phyloP scores from a whole-genome alignment of 2,888 invertebrate species.

The Crioceris asparagi region DNA sequence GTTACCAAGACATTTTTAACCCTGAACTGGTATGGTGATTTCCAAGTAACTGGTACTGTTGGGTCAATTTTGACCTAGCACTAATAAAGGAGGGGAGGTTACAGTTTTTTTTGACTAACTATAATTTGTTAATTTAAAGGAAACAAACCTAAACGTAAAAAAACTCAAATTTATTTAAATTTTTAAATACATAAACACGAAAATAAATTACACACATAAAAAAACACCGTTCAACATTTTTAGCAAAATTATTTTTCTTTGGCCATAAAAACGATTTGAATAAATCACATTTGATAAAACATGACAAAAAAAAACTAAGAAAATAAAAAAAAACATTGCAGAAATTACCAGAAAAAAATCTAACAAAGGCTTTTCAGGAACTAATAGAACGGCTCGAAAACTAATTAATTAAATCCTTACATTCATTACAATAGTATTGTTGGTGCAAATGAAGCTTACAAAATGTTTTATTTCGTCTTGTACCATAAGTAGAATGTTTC shows the following conservation, averaged over 20 bases:
- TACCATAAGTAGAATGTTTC: neutral
- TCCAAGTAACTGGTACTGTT: constrained; percentile 2
- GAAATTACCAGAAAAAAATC: neutral
- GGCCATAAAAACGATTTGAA: too few species aligned
- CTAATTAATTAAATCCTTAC: too few species aligned
- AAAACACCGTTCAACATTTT: constrained; percentile 1
- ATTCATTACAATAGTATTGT: too few species aligned
- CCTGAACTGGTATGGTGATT: constrained; percentile 1
- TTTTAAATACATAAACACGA: constrained; percentile 1
- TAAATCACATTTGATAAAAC: constrained; percentile 2
- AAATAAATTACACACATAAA: neutral
- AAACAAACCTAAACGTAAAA: too few species aligned
- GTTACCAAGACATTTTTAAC: too few species aligned
- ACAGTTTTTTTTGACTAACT: constrained; percentile 2
- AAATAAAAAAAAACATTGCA: constrained; percentile 3
- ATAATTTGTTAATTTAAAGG: too few species aligned
- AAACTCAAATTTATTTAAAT: too few species aligned
- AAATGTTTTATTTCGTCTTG: neutral
- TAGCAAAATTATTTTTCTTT: too few species aligned
- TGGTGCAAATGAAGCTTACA: neutral
- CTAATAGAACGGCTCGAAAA: neutral
- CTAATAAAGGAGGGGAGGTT: neutral
- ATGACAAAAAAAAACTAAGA: neutral
- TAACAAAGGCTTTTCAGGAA: constrained; percentile 1
- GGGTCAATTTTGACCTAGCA: constrained; percentile 1